Evolutionary conservation across 2,113 vertebrate genomes (phyloP), one percentile per base, ranked within the genome.

Genomic region (Balaeniceps rex): DNA sequence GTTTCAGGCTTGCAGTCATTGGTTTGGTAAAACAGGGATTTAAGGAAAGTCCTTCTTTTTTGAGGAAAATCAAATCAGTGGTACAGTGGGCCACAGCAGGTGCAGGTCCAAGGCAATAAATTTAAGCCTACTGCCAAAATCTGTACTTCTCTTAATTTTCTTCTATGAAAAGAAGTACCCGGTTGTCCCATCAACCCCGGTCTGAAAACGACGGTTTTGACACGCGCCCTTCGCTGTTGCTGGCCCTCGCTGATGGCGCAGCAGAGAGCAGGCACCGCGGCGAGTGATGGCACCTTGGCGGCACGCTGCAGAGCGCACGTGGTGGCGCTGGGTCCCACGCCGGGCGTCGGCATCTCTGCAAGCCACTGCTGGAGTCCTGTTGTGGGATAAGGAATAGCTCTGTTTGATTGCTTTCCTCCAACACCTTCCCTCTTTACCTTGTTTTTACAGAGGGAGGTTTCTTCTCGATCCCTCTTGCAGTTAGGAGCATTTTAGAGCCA

Each of bases 251-350:
- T 19, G 44, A 42, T 23, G 7, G 2, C 25, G 21, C 33, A 64
- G 66, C 33, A 51, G 58, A 25, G 31, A 61, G 31, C 74, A 2
- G 6, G n/a, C 9, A 3, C 17, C 1, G 0, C 2, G 18, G 33
- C 2, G 1, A 58, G 47, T 3, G 38, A 10, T 86, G 22, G 33
- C 26, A 14, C 24, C 16, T 12, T 51, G n/a, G 8, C 5, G 4
- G 58, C 40, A 26, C 0, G 0, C 29, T 31, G 52, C 40, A 55
- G 17, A 44, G 58, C 1, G 1, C 11, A 11, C 7, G 0, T 34
- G 17, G 15, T 7, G 2, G 7, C 1, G 1, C 54, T 69, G 76
- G 26, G 17, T 85, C 55, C 44, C 25, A 21, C 4, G 1, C 5
- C 2, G 8, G 31, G 7, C 6, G 0, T 49, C 34, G 38, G 26